These are phyloP conservation scores for Scaptodrosophila latifasciaeformis DNA, from an alignment of 2,888 invertebrate genomes.

Conservation along the genomic window DNA sequence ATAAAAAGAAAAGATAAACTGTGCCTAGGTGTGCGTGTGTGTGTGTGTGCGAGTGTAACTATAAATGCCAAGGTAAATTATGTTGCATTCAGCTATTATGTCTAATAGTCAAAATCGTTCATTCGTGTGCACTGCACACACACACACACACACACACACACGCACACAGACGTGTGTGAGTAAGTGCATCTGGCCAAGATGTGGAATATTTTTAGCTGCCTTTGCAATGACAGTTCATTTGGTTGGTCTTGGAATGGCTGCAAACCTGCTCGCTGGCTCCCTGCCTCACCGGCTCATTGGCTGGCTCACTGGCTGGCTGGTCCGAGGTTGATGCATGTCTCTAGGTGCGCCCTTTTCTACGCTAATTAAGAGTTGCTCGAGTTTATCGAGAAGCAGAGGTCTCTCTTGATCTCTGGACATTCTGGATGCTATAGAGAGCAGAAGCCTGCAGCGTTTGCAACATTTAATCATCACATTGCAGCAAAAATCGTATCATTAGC, in stretches of 20 bases:
- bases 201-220: slow-evolving; percentile 6
- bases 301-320: too few species aligned
- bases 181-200: too few species aligned
- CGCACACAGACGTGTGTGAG: slow-evolving; percentile 62
- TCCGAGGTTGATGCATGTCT: slow-evolving; percentile 56
- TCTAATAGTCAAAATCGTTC: slow-evolving; percentile 55
- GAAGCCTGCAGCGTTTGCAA: slow-evolving; percentile 47
- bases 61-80: slow-evolving; percentile 68
- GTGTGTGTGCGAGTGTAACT: too few species aligned
- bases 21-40: too few species aligned
- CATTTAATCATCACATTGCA: slow-evolving; percentile 65
- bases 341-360: slow-evolving; percentile 65
- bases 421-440: too few species aligned
- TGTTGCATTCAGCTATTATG: slow-evolving; percentile 64
- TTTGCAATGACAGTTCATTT: slow-evolving; percentile 51
- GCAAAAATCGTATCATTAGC: slow-evolving; percentile 68
- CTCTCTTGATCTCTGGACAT: too few species aligned
- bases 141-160: too few species aligned
- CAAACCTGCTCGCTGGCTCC: slow-evolving; percentile 38
- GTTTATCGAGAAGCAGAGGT: too few species aligned
- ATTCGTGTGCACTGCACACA: too few species aligned
- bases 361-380: slow-evolving; percentile 49
- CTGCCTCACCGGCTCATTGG: slow-evolving; percentile 12
- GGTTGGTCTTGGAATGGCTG: neutral
- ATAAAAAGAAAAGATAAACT: too few species aligned